Base-by-base conservation (phyloP, 2,797 vertebrate species). In the Pogonophryne albipinna region DNA sequence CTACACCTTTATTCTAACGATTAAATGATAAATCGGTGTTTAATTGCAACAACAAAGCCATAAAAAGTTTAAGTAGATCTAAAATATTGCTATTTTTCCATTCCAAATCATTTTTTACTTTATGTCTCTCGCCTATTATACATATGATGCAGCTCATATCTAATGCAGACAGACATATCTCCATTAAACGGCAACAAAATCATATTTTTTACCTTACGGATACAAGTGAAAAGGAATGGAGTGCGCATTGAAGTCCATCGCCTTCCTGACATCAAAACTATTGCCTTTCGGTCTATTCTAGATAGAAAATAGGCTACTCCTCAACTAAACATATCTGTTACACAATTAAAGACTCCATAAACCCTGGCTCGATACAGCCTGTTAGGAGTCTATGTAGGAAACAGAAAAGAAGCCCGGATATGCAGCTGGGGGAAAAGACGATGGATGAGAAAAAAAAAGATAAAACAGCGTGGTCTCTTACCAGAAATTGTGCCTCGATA, bases 401-500 rank as follows among this genome's bases (percentile, higher is more conserved):
- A 58, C 74, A 59, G 56, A 56, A 77, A 69, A 80, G 61, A 63
- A 60, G 56, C 70, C 10, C 53, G n/a, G 56, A 15, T 44, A 5
- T 77, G 67, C 66, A 45, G 62, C 66, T 23, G 63, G 47, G 60
- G 52, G 16, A 10, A 19, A 60, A 52, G 20, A 17, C 27, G 46
- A 14, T 46, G 45, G 14, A 58, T 38, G 20, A n/a, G 16, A 61
- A 9, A 46, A 6, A 6, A 1, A 27, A 59, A 15, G 10, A 17
- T 17, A 14, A 78, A 74, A 62, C 17, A 16, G 38, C 15, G 15
- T 27, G 11, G 12, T 66, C 66, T 80, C 91, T 92, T 85, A 93
- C 91, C 91, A 87, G 82, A 88, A 86, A 90, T 62, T 10, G 84
- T 8, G 74, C 59, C 56, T 68, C 23, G 85, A 57, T 49, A 49